Evolutionary conservation across 2,888 invertebrate species (phyloP).

Genomic region (Harmothoe impar): DNA sequence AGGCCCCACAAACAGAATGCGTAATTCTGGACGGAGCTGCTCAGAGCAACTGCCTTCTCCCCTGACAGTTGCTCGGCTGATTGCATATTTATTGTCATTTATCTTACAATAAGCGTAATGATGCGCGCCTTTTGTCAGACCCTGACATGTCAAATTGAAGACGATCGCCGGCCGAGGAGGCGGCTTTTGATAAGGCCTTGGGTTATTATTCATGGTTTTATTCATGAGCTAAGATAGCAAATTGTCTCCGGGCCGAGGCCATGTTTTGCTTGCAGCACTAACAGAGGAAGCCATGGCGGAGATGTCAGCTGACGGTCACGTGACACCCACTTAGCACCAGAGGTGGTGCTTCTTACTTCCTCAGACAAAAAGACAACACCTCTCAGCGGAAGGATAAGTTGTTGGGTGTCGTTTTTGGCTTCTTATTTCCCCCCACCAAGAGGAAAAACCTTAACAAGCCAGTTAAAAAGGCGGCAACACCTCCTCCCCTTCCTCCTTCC

Average conservation of each 20-base stretch:
- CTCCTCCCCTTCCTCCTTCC: conserved; percentile 3
- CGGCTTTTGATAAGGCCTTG: conserved; percentile 46
- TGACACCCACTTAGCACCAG: conserved; percentile 26
- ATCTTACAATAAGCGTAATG: conserved; percentile 57
- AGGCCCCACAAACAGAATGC: conserved; percentile 41
- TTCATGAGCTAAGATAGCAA: conserved; percentile 60
- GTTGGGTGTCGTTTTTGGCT: background rate
- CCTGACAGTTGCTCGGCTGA: conserved; percentile 44
- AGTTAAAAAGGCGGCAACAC: background rate
- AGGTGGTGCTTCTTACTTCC: background rate
- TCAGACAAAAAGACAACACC: background rate
- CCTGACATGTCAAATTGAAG: conserved; percentile 59
- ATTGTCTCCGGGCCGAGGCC: conserved; percentile 30
- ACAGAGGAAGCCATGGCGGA: background rate
- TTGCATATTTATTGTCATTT: conserved; percentile 60
- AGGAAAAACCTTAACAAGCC: background rate
- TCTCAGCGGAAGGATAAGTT: background rate
- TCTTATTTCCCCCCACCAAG: background rate
- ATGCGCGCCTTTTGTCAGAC: conserved; percentile 46
- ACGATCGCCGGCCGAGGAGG: conserved; percentile 47
- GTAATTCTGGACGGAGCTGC: conserved; percentile 37
- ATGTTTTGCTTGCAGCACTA: conserved; percentile 14
- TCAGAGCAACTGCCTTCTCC: conserved; percentile 21
- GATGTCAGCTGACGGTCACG: background rate
- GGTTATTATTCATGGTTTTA: conserved; percentile 56